Evolutionary conservation across 2,888 invertebrate species (phyloP).

Genomic region (Eilema sororculum): DNA sequence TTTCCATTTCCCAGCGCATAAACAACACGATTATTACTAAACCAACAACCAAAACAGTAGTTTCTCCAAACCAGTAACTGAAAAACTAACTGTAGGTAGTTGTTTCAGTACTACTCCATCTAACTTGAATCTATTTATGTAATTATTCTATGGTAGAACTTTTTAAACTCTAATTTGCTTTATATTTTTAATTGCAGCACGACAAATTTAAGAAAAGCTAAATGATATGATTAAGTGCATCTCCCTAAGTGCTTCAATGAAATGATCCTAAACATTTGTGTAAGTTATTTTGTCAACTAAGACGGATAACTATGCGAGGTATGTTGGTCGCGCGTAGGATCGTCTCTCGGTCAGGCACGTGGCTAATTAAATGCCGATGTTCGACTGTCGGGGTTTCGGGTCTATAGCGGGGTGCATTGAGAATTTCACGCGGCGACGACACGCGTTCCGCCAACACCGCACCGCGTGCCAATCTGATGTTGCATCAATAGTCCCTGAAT

Average conservation of each 20-base stretch:
- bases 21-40: too few species aligned
- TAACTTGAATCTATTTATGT: too few species aligned
- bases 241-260: conserved; percentile 39
- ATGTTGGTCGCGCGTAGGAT: conserved; percentile 70
- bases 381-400: conserved; percentile 57
- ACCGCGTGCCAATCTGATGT: conserved; percentile 63
- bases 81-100: too few species aligned
- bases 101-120: too few species aligned
- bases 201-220: not conserved
- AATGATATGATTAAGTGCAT: not conserved
- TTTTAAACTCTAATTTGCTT: too few species aligned
- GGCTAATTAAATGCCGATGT: conserved; percentile 86
- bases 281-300: conserved; percentile 75
- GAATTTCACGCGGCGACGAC: conserved; percentile 68
- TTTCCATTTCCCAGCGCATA: too few species aligned
- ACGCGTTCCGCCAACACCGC: conserved; percentile 65
- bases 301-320: conserved; percentile 74
- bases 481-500: conserved; percentile 71
- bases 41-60: too few species aligned
- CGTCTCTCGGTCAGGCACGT: conserved; percentile 74
- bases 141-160: too few species aligned
- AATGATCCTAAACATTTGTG: conserved; percentile 62
- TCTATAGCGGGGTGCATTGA: conserved; percentile 66
- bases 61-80: too few species aligned
- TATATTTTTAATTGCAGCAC: not conserved